Percentiles rank a stretch among this genome's conserved stretches.
Evolutionary conservation across 1,140 invertebrate genomes (phyloP).

Genomic region (Varroa destructor): DNA sequence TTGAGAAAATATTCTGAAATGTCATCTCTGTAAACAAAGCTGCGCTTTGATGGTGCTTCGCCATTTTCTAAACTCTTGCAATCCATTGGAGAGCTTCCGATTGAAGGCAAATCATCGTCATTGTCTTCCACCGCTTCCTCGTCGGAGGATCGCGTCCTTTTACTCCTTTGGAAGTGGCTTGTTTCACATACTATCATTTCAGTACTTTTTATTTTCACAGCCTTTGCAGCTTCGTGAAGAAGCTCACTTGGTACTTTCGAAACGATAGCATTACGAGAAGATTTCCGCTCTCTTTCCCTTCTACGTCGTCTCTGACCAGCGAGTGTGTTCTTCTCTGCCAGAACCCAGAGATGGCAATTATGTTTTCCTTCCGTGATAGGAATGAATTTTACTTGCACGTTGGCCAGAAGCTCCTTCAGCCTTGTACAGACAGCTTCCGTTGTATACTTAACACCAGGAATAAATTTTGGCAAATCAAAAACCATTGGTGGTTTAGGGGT

Average conservation of each 20-base stretch:
- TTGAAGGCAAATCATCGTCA: background rate
- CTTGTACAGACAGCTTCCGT: constrained; percentile 21
- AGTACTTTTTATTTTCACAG: background rate
- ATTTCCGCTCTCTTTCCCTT: constrained; percentile 11
- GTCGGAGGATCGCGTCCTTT: constrained; percentile 1
- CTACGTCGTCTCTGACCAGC: background rate
- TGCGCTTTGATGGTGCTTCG: background rate
- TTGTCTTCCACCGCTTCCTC: background rate
- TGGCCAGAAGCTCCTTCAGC: constrained; percentile 15
- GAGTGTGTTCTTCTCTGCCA: constrained; percentile 5
- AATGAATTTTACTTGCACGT: background rate
- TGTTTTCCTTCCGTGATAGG: constrained; percentile 5
- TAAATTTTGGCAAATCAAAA: background rate
- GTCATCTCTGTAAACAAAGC: too few species aligned
- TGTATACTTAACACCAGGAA: constrained; percentile 13
- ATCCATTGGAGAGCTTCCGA: constrained; percentile 3
- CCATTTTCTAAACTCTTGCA: background rate
- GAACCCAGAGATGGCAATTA: constrained; percentile 14
- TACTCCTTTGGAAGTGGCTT: background rate
- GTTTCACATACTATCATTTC: background rate
- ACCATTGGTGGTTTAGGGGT: constrained; percentile 11
- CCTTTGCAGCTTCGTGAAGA: background rate
- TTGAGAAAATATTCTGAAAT: background rate
- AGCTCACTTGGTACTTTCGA: background rate
- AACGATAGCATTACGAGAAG: background rate